Evolutionary conservation across 1,140 invertebrate species (phyloP), one percentile per base, ranked within the genome.

Genomic region (Bombyx mandarina): DNA sequence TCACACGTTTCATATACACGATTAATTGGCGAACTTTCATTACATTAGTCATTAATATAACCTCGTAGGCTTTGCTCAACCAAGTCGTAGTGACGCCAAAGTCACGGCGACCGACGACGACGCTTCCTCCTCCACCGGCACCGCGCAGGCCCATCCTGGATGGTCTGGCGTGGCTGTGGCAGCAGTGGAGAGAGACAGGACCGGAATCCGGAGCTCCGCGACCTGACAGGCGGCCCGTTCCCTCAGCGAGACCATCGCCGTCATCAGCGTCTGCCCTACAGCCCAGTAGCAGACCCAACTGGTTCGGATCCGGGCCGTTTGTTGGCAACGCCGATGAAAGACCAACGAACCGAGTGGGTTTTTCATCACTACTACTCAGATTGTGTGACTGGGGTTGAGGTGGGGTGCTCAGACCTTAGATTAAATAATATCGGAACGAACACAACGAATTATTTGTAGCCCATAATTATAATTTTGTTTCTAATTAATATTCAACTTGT

Each of bases 51-150:
- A 57, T 73, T 74, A 78, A 71, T 82, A 62, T 81, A 79, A 83
- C 73, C 67, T 77, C 73, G 70, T 86, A 89, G 88, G 88, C 86
- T 71, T 83, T 89, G 75, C 80, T 89, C 56, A 88, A 89, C 73
- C 88, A 89, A 88, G 88, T 89, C 75, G 79, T 88, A 71, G 86
- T 89, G 67, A 88, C 86, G 57, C 86, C 88, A 62, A 88, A 88
- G 67, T 66, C 79, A 54, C 74, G 79, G 62, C 72, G 86, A 43
- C 77, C 75, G 22, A 83, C 82, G 22, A 82, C 82, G 54, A 65
- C 75, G 43, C 72, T 79, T 8, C 78, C 77, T 12, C 77, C 79
- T 43, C 79, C 81, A 1, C 79, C 84, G 48, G 75, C 85, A 43
- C 81, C 76, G 7, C 56, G 83, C 12, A 73, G 88, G 54, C 88